phyloP scores from a whole-genome alignment of 2,888 invertebrate species.

The Branchipolynoe longqiensis region DNA sequence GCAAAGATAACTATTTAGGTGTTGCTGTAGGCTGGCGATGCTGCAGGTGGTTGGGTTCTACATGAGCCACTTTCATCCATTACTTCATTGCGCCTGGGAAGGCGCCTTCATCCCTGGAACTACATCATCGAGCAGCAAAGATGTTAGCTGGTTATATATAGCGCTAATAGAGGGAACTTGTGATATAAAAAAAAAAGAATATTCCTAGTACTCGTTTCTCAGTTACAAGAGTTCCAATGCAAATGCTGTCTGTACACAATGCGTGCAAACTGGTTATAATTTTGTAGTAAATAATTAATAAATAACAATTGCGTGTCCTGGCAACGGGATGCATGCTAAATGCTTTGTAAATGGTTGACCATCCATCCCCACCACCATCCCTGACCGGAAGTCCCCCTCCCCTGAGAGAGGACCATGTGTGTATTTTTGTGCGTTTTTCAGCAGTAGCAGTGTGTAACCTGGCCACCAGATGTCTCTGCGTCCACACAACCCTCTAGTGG shows the following conservation, averaged over 20 bases:
- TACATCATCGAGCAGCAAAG: slow-evolving; percentile 33
- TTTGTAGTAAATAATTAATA: no score
- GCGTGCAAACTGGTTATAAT: no score
- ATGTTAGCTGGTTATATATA: slow-evolving; percentile 29
- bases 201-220: slow-evolving; percentile 23
- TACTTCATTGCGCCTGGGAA: slow-evolving; percentile 4
- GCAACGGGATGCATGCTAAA: no score
- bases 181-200: no score
- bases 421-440: slow-evolving; percentile 22
- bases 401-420: no score
- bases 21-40: slow-evolving; percentile 10
- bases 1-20: slow-evolving; percentile 7
- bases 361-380: no score
- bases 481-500: no score
- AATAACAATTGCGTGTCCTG: no score
- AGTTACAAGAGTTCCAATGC: neutral
- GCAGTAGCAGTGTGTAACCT: neutral
- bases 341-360: no score
- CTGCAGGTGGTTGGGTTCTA: no score
- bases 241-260: slow-evolving; percentile 12
- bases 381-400: no score
- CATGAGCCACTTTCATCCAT: slow-evolving; percentile 32
- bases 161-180: slow-evolving; percentile 22
- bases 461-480: neutral
- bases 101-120: slow-evolving; percentile 17